Base-by-base conservation (phyloP, 2,888 invertebrate genomes). In the Drosophila multiciliata region DNA sequence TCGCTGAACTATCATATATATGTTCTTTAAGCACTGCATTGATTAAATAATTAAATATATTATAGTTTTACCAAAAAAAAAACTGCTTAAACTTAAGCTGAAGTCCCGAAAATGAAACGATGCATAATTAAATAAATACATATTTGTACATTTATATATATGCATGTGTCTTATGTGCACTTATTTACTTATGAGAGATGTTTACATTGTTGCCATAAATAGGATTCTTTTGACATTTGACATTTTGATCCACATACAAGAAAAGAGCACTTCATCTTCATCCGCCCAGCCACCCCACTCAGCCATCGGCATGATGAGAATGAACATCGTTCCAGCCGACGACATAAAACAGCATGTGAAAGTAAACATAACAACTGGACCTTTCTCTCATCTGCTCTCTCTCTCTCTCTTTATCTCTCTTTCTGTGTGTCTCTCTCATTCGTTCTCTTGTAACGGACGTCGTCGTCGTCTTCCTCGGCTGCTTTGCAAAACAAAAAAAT, bases 401-500 rank as follows among this genome's bases (percentile, higher is more conserved):
- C 40, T 40, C 38, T 38, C 3, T 38, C 17, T 38, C 38, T 38
- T 3, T 17, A 17, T 7, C 8, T 38, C 17, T 38, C 0, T 38
- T 3, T 45, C 7, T 45, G 7, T 15, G 3, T 15, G 7, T 23
- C 20, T 45, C 7, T 45, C 45, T 45, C 45, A 20, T 23, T 45
- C 45, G 20, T 23, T 23, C 45, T 23, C 20, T 45, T 45, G 15
- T 45, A 45, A 45, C 71, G 50, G 40, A 61, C 48, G 15, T 26
- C 48, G 38, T 58, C 62, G 32, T 66, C 64, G 73, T 59, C 55
- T 35, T 38, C 38, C 57, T 32, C 38, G 61, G 1, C 32, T 38
- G 12, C 69, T 76, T 71, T 65, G 73, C 61, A 64, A 64, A 53
- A 79, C 64, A 76, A 67, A 70, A 73, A 92, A 92, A 92, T 92